Percentiles rank a stretch among this genome's conserved stretches.
Evolutionary conservation across 53 echinoderm and acorn worm species (phyloP).

Genomic region (Pentamera pediparva): DNA sequence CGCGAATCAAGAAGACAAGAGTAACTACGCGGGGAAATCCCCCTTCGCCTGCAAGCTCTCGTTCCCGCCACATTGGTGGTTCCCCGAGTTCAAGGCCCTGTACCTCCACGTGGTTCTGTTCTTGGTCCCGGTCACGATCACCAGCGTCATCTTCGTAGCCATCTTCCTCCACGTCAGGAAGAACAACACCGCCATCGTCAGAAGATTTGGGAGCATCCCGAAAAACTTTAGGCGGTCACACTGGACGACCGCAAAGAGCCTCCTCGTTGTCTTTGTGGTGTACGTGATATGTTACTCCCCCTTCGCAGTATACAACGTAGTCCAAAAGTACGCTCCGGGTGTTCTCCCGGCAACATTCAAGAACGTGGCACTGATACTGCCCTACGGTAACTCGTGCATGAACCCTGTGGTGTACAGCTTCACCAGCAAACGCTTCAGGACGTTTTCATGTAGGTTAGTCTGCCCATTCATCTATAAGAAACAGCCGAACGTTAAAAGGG

Average conservation of each 20-base stretch:
- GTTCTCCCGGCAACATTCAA: conserved; percentile 32
- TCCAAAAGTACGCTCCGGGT: conserved; percentile 36
- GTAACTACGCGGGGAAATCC: conserved; percentile 64
- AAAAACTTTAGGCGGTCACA: conserved; percentile 31
- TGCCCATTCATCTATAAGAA: not conserved
- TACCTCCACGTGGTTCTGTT: conserved; percentile 81
- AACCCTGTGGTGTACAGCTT: conserved; percentile 76
- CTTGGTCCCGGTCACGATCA: conserved; percentile 65
- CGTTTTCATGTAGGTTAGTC: conserved; percentile 7
- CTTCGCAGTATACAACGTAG: conserved; percentile 67
- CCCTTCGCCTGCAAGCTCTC: conserved; percentile 73
- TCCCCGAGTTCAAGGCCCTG: conserved; percentile 64
- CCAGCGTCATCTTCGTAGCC: conserved; percentile 49
- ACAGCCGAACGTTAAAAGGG: not conserved
- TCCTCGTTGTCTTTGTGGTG: conserved; percentile 67
- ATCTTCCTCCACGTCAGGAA: conserved; percentile 59
- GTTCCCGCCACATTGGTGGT: conserved; percentile 57
- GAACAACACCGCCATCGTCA: conserved; percentile 1
- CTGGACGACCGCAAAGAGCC: conserved; percentile 72
- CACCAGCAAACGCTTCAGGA: conserved; percentile 52
- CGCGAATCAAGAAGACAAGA: conserved; percentile 31
- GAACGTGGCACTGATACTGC: conserved; percentile 46
- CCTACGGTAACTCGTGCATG: conserved; percentile 78
- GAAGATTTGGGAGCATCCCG: conserved; percentile 1
- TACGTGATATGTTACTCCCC: conserved; percentile 67